Evolutionary conservation across 2,888 invertebrate species (phyloP).

Genomic region (Ethmia dodecea): DNA sequence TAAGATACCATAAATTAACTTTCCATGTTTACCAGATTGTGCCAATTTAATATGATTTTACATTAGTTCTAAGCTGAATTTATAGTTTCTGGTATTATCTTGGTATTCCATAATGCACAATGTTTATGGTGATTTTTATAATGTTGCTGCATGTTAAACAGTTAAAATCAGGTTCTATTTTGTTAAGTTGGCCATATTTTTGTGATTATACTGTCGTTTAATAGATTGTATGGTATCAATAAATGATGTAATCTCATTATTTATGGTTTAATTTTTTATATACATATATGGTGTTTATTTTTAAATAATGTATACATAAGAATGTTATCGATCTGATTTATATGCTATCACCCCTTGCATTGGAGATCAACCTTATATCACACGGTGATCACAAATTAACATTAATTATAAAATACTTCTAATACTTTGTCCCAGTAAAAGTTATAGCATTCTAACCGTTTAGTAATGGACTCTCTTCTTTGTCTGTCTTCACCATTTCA

Average conservation of each 20-base stretch:
- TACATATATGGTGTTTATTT: no score
- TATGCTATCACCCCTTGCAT: no score
- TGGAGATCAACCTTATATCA: no score
- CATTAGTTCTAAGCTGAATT: no score
- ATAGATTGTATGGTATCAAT: not conserved
- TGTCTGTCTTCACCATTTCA: constrained; percentile 36
- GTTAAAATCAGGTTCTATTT: not conserved
- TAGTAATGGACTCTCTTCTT: constrained; percentile 21
- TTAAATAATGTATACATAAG: no score
- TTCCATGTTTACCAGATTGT: constrained; percentile 54
- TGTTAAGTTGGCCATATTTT: constrained; percentile 43
- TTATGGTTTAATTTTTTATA: no score
- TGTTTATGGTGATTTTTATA: no score
- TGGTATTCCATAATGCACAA: no score
- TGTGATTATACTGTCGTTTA: constrained; percentile 24
- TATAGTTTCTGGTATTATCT: no score
- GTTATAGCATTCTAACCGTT: constrained; percentile 16
- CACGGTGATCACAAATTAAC: no score
- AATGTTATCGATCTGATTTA: no score
- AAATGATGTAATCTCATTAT: constrained; percentile 1
- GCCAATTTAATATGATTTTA: constrained; percentile 54
- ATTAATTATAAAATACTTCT: not conserved
- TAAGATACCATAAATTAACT: no score
- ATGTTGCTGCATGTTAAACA: not conserved
- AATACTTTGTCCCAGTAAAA: constrained; percentile 21